Evolutionary conservation across 2,888 invertebrate genomes (phyloP).

Genomic region (Euclidia mi): DNA sequence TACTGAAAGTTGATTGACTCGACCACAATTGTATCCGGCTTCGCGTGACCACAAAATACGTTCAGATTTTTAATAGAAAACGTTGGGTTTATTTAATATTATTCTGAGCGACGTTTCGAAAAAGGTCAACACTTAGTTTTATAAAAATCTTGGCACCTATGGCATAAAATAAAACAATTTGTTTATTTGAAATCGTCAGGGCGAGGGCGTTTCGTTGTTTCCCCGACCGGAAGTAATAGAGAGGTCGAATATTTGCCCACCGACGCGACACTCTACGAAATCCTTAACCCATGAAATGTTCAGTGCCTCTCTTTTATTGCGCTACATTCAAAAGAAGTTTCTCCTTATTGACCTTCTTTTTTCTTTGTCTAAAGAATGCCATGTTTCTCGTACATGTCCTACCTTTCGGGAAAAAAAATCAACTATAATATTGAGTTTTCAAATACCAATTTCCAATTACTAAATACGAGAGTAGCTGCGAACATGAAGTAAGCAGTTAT

Average conservation of each 20-base stretch:
- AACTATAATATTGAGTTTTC: too few species aligned
- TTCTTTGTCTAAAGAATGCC: not conserved
- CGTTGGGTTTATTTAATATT: constrained; percentile 38
- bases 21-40: constrained; percentile 43
- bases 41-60: constrained; percentile 45
- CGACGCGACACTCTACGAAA: constrained; percentile 62
- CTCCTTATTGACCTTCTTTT: constrained; percentile 55
- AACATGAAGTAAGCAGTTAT: too few species aligned
- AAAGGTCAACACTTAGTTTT: constrained; percentile 41
- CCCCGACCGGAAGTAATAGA: constrained; percentile 74
- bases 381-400: too few species aligned
- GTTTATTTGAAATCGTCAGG: constrained; percentile 62
- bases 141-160: constrained; percentile 46
- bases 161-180: constrained; percentile 66
- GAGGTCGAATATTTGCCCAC: constrained; percentile 74
- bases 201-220: constrained; percentile 55
- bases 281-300: constrained; percentile 76
- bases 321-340: constrained; percentile 58
- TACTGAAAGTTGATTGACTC: constrained; percentile 41
- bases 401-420: too few species aligned
- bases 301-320: constrained; percentile 62
- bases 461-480: too few species aligned
- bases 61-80: constrained; percentile 34
- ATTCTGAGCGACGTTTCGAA: constrained; percentile 37
- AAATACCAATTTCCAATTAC: too few species aligned